Evolutionary conservation across 2,888 invertebrate genomes (phyloP).

Genomic region (Celastrina argiolus): DNA sequence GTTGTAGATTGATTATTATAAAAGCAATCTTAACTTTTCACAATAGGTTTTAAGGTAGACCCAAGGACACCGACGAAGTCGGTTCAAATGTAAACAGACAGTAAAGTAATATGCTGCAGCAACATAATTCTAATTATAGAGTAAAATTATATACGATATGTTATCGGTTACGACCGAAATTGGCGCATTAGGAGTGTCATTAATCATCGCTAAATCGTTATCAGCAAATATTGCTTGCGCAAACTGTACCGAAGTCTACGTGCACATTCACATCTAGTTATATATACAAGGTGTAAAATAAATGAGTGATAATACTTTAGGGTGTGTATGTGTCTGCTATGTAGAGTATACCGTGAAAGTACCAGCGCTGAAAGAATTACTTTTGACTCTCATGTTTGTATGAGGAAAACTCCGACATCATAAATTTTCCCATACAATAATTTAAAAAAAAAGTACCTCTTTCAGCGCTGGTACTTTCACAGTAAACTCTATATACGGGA

Average conservation of each 20-base stretch:
- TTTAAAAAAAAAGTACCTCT: too few species aligned
- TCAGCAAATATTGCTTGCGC: not conserved
- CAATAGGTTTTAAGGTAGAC: not conserved
- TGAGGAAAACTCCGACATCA: too few species aligned
- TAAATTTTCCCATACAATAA: too few species aligned
- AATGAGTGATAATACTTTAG: too few species aligned
- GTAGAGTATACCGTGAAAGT: too few species aligned
- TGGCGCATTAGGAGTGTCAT: conserved; percentile 6
- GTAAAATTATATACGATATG: not conserved
- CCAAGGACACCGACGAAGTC: not conserved
- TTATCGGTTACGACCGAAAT: conserved; percentile 10
- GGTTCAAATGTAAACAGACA: not conserved
- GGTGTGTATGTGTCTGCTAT: too few species aligned
- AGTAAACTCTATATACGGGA: too few species aligned
- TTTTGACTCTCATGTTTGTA: too few species aligned
- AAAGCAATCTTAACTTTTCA: not conserved
- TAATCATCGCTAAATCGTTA: conserved; percentile 6
- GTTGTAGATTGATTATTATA: not conserved
- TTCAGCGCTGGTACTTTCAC: too few species aligned
- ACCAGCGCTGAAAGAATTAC: too few species aligned
- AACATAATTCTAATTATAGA: not conserved
- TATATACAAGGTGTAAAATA: too few species aligned
- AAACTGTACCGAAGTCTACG: not conserved
- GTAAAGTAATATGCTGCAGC: not conserved
- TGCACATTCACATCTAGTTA: not conserved